Base-by-base conservation (phyloP, 1,140 invertebrate species). In the Lepidurus arcticus region DNA sequence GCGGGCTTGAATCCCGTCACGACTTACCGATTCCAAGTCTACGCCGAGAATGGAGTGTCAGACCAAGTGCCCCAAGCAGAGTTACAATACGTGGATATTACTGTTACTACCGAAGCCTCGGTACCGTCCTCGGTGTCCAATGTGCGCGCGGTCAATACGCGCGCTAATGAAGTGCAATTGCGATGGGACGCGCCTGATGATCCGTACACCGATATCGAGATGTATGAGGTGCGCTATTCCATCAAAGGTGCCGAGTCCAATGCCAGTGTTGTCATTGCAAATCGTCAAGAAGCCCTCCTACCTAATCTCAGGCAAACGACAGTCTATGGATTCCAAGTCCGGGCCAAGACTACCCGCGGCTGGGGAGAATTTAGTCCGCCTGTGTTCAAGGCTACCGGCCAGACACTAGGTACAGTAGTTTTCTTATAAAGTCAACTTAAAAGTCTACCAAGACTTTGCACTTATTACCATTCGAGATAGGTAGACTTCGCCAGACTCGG, bases 301-400 rank as follows among this genome's bases (percentile, higher is more conserved):
- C 89, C 88, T 78, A 90, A 90, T 24, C 86, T 98, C 4, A 89
- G 90, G 82, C 92, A 93, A 82, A 89, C 90, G 81, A 96, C 94
- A 7, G 93, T 96, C 82, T 98, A 98, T 87, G 94, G 92, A 5
- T 93, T 98, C 83, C 93, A 96, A 88, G 95, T 98, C 1, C 90
- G 95, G 82, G 95, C 94, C 16, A 96, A 96, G 87, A 96, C 94
- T n/a, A 90, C 92, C 73, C 90, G 92, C 81, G 95, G 95, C 7
- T 98, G 94, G 93, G 95, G 95, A 65, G 93, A 96, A 81, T 97
- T 93, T 84, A 97, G 94, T 83, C 91, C 92, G 24, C 91, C 94
- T 76, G 88, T 97, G 9, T 95, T 90, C 85, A 94, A 93, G 80
- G 92, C 91, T 78, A 97, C 96, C 4, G 92, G 91, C 74, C 92